Base-by-base conservation (phyloP, 2,113 vertebrate species). In the Fregetta grallaria region DNA sequence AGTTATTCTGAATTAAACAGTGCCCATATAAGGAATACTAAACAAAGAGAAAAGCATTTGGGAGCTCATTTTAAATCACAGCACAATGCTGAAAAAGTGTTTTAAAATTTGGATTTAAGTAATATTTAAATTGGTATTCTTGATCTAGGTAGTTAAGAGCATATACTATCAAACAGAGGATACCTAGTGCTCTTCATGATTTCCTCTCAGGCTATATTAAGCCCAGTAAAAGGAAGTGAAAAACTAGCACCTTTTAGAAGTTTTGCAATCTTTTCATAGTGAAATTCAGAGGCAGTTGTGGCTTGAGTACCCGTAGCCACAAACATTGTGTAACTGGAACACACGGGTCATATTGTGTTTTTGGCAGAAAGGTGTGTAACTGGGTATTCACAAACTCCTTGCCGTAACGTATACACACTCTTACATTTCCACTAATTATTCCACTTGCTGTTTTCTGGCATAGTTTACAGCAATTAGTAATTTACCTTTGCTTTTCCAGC, bases 401-500 rank as follows among this genome's bases (percentile, higher is more conserved):
- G 58, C 38, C 19, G 3, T 32, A 53, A 72, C 8, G 15, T 36
- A 30, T 10, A 59, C 5, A 83, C 14, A 29, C 36, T 59, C 49
- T 23, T 50, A 34, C 17, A 87, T n/a, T n/a, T 38, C 45, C 30
- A 52, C n/a, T 47, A 26, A 44, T 58, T 27, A 82, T 29, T 56
- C 17, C 15, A 55, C 32, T 78, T 81, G 29, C 19, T 81, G 19
- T 38, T 56, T 47, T 62, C 42, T 61, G 17, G 19, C 34, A 40
- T 9, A 44, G 10, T 45, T 89, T 38, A 85, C 8, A 91, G 11
- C 26, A 88, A 71, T 38, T 88, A 59, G 32, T 65, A 34, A 93
- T 96, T 98, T 98, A 99, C 99, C 98, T 99, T 97, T 99, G 99
- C 91, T 99, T 99, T 96, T 99, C 99, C 92, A 99, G 97, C 95